Base-by-base conservation (phyloP, 2,797 vertebrate species). In the Malacoraja senta region DNA sequence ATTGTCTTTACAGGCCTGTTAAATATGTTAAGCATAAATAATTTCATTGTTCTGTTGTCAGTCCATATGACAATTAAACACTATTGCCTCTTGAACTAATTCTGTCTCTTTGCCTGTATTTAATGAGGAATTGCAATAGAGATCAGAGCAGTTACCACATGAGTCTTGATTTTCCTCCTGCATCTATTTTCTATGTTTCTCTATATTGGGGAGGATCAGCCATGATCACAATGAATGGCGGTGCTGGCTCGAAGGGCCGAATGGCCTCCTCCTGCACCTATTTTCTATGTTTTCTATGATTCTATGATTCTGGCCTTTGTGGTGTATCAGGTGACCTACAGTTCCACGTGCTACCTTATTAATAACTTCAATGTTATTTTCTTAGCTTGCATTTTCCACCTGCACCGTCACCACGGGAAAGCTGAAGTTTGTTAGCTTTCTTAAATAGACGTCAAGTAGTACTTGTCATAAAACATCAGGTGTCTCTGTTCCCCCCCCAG, bases 301-400 rank as follows among this genome's bases (percentile, higher is more conserved):
- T 53, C 44, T 6, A 53, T 53, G 44, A 53, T n/a, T 76, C 90
- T 24, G 24, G 29, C 38, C 90, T 76, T 84, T 93, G 93, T 90
- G 84, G 93, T 71, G 92, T 15, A 93, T 93, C 72, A 81, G 9
- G 91, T 93, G 93, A 95, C 94, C 95, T 90, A 93, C 94, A 93
- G 86, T 93, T 93, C 93, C 94, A 29, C 95, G 32, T 95, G 94
- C 94, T 94, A 94, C 95, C 95, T 95, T 94, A 93, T 94, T 93
- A 94, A 95, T 95, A 53, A 53, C 94, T 94, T 93, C 94, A 94
- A 92, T 92, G 13, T 58, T 44, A 65, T n/a, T 74, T 76, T 92
- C 90, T 76, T 58, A 58, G 71, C 71, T 53, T 71, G 72, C 38
- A 8, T 76, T 92, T 92, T 76, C 26, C 29, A 92, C 68, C 38